phyloP scores from a whole-genome alignment of 2,888 invertebrate species.

The Beris chalybata region DNA sequence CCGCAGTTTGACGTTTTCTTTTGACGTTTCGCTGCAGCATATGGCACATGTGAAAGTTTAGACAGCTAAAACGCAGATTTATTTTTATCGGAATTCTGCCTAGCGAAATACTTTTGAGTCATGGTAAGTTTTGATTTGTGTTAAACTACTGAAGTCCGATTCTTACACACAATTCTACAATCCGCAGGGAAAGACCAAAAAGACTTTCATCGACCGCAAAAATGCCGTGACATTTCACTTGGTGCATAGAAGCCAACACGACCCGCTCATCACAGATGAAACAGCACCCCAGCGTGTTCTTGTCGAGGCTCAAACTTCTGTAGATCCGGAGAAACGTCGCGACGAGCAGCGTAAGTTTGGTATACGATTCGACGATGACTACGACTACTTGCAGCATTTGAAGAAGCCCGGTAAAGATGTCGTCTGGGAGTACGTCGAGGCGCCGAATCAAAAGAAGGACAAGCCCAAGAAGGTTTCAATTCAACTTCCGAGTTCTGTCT shows the following conservation, averaged over 20 bases:
- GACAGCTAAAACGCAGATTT: too few relatives aligned
- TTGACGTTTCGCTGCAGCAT: too few relatives aligned
- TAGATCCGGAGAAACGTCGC: slow-evolving; percentile 59
- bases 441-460: slow-evolving; percentile 50
- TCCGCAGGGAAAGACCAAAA: slow-evolving; percentile 45
- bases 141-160: too few relatives aligned
- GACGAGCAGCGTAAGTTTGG: slow-evolving; percentile 85
- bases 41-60: too few relatives aligned
- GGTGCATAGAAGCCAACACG: slow-evolving; percentile 91
- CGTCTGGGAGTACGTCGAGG: slow-evolving; percentile 55
- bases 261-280: slow-evolving; percentile 87
- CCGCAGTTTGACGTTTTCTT: too few relatives aligned
- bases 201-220: slow-evolving; percentile 83
- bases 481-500: slow-evolving; percentile 81
- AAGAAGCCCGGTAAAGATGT: slow-evolving; percentile 50
- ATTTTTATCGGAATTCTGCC: too few relatives aligned
- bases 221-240: slow-evolving; percentile 88
- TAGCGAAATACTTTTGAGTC: too few relatives aligned
- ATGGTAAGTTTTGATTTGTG: too few relatives aligned
- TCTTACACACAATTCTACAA: too few relatives aligned
- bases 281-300: slow-evolving; percentile 87
- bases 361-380: slow-evolving; percentile 92
- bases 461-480: slow-evolving; percentile 50
- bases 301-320: slow-evolving; percentile 57
- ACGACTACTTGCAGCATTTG: slow-evolving; percentile 92